Conservation (phyloP, 2,797 vertebrate genomes). For the Austrolebias charrua region DNA sequence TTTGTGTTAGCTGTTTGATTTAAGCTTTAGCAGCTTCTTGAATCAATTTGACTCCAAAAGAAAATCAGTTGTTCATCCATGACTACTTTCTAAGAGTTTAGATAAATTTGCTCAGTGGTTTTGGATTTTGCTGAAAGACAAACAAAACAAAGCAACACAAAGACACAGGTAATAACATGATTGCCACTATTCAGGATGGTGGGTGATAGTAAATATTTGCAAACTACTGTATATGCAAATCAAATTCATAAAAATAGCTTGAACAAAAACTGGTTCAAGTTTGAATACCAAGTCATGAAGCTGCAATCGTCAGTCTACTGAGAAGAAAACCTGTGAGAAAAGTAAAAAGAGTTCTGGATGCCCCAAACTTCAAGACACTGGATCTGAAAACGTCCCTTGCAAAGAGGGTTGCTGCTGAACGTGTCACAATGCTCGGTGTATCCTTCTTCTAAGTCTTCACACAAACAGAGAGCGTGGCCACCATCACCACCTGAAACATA, state of each 20-base stretch:
- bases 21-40: too few relatives aligned
- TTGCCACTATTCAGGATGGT: too few relatives aligned
- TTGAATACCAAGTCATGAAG: not conserved
- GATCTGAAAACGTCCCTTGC: conserved; percentile 83
- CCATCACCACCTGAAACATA: conserved; percentile 80
- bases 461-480: conserved; percentile 80
- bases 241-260: conserved; percentile 6
- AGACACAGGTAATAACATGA: too few relatives aligned
- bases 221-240: conserved; percentile 13
- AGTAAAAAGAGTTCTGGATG: conserved; percentile 75
- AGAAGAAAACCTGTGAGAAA: conserved; percentile 39
- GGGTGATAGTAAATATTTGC: conserved; percentile 20
- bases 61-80: too few relatives aligned
- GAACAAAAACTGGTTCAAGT: not conserved
- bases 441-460: conserved; percentile 76
- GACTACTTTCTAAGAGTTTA: too few relatives aligned
- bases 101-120: too few relatives aligned
- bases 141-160: too few relatives aligned
- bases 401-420: conserved; percentile 85
- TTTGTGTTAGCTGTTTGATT: too few relatives aligned
- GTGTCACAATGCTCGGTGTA: conserved; percentile 82
- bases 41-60: too few relatives aligned
- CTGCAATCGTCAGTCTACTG: conserved; percentile 14
- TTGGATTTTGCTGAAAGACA: too few relatives aligned
- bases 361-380: conserved; percentile 88